Base-by-base conservation (phyloP, 2,888 invertebrate species). In the Punctoribates punctum region DNA sequence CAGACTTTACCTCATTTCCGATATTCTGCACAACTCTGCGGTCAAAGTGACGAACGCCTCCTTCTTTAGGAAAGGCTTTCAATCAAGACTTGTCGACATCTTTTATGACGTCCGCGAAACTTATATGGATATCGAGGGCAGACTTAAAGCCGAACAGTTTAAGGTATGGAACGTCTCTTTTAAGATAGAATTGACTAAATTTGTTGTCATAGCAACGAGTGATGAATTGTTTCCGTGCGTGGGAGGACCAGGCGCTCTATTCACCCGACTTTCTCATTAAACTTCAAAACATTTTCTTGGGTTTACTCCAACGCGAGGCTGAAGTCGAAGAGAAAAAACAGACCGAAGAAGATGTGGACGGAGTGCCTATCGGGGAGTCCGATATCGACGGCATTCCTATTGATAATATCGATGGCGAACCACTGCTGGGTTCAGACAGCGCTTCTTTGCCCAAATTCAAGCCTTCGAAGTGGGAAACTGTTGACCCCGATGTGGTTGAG, bases 181-280 rank as follows among this genome's bases (percentile, higher is more conserved):
- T 42, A 42, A 13, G 8, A 5, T 34, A 73, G 60, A 8, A 62
- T 23, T 62, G 15, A 62, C 62, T 60, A 29, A 48, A 70, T 62
- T 77, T 29, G 62, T 74, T 79, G 75, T n/a, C 73, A 73, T 65
- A 81, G 82, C 89, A 91, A 77, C 86, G 96, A 67, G 92, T 97
- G 46, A 89, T 94, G 83, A 89, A 91, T 82, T 91, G 94, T 81
- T 89, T 98, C 83, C 90, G 93, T 82, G 94, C 96, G 1, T 98
- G 99, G 97, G 96, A 97, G 84, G 98, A 99, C 83, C 95, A 95
- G 90, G 90, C 93, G 20, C 90, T 99, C 78, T 99, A 98, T 86
- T 93, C 97, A 0, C 91, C 92, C 77, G 96, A 97, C 80, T 93
- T 92, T 84, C 87, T 99, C 78, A 88, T 91, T 78, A 90, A 89